These are phyloP conservation scores for Echeneis naucrates DNA, from an alignment of 2,797 vertebrate genomes.

Conservation along the genomic window DNA sequence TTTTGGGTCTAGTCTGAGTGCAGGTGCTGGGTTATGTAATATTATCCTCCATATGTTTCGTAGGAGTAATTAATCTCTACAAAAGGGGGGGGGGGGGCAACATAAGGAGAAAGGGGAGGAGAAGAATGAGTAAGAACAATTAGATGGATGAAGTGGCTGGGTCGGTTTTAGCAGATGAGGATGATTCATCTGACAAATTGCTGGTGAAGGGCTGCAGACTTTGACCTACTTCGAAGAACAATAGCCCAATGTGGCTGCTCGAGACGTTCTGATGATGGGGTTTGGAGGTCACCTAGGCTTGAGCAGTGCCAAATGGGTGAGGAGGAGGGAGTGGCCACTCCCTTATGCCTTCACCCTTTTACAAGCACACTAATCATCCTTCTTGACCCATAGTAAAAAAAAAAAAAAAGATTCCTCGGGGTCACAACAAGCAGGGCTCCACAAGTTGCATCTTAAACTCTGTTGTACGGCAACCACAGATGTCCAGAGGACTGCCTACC, in stretches of 20 bases:
- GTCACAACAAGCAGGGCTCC: constrained; percentile 41
- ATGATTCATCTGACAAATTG: constrained; percentile 77
- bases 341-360: constrained; percentile 52
- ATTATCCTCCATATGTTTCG: constrained; percentile 77
- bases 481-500: no score
- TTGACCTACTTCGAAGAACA: constrained; percentile 86
- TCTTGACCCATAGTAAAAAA: constrained; percentile 59
- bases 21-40: constrained; percentile 78
- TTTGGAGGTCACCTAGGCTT: constrained; percentile 76
- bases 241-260: constrained; percentile 72
- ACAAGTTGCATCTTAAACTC: constrained; percentile 34
- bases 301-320: constrained; percentile 26
- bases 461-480: no score
- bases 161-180: constrained; percentile 40
- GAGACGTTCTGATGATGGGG: constrained; percentile 75
- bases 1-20: constrained; percentile 41
- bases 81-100: constrained; percentile 58
- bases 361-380: constrained; percentile 37
- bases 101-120: constrained; percentile 42
- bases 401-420: constrained; percentile 44
- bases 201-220: constrained; percentile 80
- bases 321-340: constrained; percentile 47
- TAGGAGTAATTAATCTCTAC: constrained; percentile 73
- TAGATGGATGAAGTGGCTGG: constrained; percentile 44
- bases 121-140: constrained; percentile 49